Percentiles rank a stretch among this genome's conserved stretches.
Conservation (phyloP, 2,797 vertebrate species). For the Onychomys leucogaster region DNA sequence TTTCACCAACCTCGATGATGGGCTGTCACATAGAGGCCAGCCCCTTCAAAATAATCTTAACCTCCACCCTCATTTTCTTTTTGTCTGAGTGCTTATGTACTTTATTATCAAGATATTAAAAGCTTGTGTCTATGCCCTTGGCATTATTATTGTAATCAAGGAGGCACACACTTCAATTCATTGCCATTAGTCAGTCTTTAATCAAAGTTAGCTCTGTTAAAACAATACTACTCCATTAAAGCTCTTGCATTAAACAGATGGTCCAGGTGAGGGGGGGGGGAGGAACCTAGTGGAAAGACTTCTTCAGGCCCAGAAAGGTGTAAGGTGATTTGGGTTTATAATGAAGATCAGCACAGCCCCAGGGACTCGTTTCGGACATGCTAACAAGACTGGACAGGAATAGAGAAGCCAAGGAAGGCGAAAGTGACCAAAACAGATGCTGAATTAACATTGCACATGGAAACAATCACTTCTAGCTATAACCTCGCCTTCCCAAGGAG, state of each 20-base stretch:
- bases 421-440: background rate
- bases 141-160: background rate
- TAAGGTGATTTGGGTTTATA: conserved; percentile 30
- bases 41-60: conserved; percentile 41
- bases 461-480: background rate
- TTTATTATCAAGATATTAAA: background rate
- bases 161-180: background rate
- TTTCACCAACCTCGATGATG: background rate
- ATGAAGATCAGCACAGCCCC: background rate
- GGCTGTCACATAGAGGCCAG: background rate
- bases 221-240: conserved; percentile 41
- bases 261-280: too few species aligned
- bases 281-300: background rate
- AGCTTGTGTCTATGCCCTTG: background rate
- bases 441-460: background rate
- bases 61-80: background rate
- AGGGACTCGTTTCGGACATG: background rate
- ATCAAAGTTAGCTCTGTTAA: conserved; percentile 51
- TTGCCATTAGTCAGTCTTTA: conserved; percentile 36
- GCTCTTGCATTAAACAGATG: conserved; percentile 24
- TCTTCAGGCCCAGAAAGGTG: background rate
- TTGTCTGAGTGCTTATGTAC: background rate
- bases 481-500: background rate
- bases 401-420: background rate
- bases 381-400: background rate